Percentiles rank a stretch among this genome's conserved stretches.
Evolutionary conservation across 2,113 vertebrate genomes (phyloP).

Genomic region (Erythrolamprus reginae): DNA sequence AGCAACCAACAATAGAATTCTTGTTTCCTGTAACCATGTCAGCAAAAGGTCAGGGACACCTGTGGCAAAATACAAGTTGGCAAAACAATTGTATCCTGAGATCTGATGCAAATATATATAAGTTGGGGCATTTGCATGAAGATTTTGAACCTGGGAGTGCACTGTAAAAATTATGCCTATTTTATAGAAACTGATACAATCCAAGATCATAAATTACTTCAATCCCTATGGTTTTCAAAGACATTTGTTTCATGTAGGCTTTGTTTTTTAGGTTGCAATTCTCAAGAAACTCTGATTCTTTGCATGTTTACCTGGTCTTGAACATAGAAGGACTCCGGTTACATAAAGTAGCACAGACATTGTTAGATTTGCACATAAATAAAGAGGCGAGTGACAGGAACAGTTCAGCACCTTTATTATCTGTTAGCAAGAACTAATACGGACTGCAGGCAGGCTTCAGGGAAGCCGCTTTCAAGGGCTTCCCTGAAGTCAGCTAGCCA

Average conservation of each 20-base stretch:
- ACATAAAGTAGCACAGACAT: background rate
- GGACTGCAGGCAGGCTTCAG: no score
- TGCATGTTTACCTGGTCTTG: background rate
- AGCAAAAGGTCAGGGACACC: background rate
- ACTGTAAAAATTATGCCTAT: background rate
- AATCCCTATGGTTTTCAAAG: background rate
- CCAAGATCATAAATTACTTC: background rate
- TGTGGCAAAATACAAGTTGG: background rate
- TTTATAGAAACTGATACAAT: background rate
- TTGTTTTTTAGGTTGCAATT: background rate
- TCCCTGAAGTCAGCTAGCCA: no score
- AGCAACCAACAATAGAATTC: background rate
- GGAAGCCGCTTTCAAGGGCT: no score
- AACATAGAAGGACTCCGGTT: background rate
- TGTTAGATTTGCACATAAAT: no score
- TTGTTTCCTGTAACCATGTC: background rate
- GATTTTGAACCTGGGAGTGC: background rate
- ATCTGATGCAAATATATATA: background rate
- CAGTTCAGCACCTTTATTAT: no score
- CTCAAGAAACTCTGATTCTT: background rate
- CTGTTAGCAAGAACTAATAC: no score
- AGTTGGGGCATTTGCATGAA: background rate
- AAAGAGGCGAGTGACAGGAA: no score
- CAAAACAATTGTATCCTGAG: background rate
- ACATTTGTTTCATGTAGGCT: background rate